Evolutionary conservation across 2,113 vertebrate genomes (phyloP), one percentile per base, ranked within the genome.

Genomic region (Myrmophylax atrothorax): DNA sequence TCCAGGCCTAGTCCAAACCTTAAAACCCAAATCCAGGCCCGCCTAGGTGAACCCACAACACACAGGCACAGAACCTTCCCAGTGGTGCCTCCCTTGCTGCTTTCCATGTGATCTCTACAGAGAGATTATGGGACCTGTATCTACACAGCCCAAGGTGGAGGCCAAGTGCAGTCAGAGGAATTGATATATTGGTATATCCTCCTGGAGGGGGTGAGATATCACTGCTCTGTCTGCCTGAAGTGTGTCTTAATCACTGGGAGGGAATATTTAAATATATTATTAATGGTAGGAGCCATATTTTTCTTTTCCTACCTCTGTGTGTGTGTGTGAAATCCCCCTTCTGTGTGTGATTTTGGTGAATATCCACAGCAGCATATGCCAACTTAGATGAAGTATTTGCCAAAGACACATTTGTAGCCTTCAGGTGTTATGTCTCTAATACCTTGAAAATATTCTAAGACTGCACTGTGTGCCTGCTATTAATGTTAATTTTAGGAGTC

Each of bases 401-500:
- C 19, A 64, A 58, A 70, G 60, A 67, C 4, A 29, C 22, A 29
- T 93, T 86, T 80, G 44, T 49, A 76, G 44, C 83, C 58, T 83
- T 76, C 38, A 70, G 47, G 14, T 79, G 35, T 72, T 72, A 23
- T 12, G 19, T 68, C 19, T 35, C 38, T 67, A 78, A 66, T 58
- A 75, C 31, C 35, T 67, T 49, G 66, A 88, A 87, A 79, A 82
- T 58, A 62, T 38, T 92, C 49, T 40, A 70, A 49, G 83, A 31
- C 72, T 72, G n/a, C 14, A 19, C n/a, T 24, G 31, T 78, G 37
- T 62, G 52, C 55, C 44, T 93, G 62, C 56, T 93, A 83, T 76
- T 79, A 50, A 88, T 90, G 55, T 50, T 92, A 64, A 86, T 73
- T 88, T 96, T 84, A n/a, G 40, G 53, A 95, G 35, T 20, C 35